These are phyloP conservation scores for Zosterops japonicus DNA, from an alignment of 2,113 vertebrate species.

Conservation along the genomic window DNA sequence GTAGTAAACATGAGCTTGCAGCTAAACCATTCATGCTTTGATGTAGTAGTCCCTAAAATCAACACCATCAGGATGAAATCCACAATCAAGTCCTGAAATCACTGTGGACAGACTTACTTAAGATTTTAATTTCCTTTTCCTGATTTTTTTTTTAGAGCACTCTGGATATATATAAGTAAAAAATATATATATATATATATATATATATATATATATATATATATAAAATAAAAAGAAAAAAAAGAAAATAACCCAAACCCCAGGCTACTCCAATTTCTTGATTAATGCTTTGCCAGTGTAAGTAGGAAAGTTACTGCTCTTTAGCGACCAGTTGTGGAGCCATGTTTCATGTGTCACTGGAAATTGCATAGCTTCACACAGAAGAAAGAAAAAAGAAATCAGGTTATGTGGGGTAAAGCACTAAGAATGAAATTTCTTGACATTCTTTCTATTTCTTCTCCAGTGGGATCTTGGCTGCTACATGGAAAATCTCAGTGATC, in stretches of 20 bases:
- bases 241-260: background rate
- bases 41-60: slow-evolving; percentile 48
- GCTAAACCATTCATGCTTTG: slow-evolving; percentile 62
- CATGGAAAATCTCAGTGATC: background rate
- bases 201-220: too few species aligned
- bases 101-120: background rate
- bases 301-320: background rate
- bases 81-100: slow-evolving; percentile 19
- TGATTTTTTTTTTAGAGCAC: background rate
- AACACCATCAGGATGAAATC: slow-evolving; percentile 33
- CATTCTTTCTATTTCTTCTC: background rate
- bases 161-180: background rate
- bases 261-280: background rate
- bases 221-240: too few species aligned
- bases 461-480: background rate
- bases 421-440: background rate
- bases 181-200: too few species aligned
- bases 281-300: background rate
- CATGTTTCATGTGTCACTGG: background rate
- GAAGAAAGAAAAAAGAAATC: background rate
- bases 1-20: slow-evolving; percentile 63
- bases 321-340: background rate
- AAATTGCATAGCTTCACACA: background rate
- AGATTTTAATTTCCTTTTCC: background rate
- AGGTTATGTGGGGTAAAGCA: background rate